Base-by-base conservation (phyloP, 1,140 invertebrate species). In the Leptopilina clavipes region DNA sequence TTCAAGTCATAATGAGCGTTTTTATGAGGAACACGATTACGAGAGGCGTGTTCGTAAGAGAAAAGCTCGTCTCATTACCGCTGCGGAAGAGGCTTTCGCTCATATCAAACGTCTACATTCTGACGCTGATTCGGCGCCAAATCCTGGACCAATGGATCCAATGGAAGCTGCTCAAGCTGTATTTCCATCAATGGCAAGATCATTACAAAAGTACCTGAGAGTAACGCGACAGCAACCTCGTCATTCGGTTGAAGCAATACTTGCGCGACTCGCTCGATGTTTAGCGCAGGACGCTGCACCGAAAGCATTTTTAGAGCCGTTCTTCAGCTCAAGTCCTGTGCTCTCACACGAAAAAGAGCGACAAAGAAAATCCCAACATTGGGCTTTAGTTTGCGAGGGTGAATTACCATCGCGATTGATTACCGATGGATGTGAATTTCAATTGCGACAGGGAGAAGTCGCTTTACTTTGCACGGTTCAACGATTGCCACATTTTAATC, bases 11-110 rank as follows among this genome's bases (percentile, higher is more conserved):
- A 99, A 99, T 89, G 98, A 99, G 89, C 92, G 97, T 17, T 99
- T 99, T 88, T 98, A 99, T 87, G 98, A 99, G 89, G 98, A 99
- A 89, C 96, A 98, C 86, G 98, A 99, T 89, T 98, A 98, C 86
- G 98, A 98, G 81, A 92, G 97, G 70, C 91, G 98, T 65, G 97
- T 99, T 17, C 93, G 95, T 74, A 99, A 99, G 88, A 91, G 98
- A 0, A 93, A 94, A 82, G 97, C 97, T 2, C 91, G 98, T 18
- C 91, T 99, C 1, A 93, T 98, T 14, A 96, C 96, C 9, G 97
- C 98, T 1, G 95, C 97, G 3, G 98, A 99, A 89, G 98, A 99
- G 87, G 97, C 98, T 0, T 99, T 99, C 87, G 97, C 97, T 8
- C 97, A 99, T 86, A 98, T 99, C 77, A 97, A 95, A 92, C 90